Evolutionary conservation across 2,797 vertebrate genomes (phyloP), one percentile per base, ranked within the genome.

Genomic region (Macroramphosus scolopax): DNA sequence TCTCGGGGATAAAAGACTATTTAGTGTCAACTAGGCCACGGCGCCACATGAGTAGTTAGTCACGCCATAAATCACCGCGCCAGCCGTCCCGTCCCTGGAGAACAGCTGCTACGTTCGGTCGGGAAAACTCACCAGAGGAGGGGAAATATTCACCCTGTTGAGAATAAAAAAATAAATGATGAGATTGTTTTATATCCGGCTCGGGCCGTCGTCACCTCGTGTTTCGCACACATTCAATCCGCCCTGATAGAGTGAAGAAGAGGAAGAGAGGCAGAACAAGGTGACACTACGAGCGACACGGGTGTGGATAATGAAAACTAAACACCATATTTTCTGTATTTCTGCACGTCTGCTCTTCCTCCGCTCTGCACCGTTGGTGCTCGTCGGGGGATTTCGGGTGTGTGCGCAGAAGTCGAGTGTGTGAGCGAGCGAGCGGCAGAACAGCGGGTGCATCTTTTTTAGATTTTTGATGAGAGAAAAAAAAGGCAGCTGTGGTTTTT

Each of bases 241-340:
- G 34, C 63, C 48, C 24, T 16, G 59, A 72, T 56, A 47, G 51
- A 54, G 51, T 29, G 43, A 35, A 54, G 30, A 30, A 24, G 41
- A 40, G 46, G n/a, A 36, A 33, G 28, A 41, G 66, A 57, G 48
- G 15, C 55, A 22, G 42, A 74, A 64, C 68, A 71, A 77, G 78
- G 75, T 78, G 78, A 84, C 81, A 72, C 65, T 38, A 68, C 54
- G 61, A 67, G 74, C 65, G 81, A 71, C 68, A 68, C 28, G 54
- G 72, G 63, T 51, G 58, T 64, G 72, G 68, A 72, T 74, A 83
- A 85, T 80, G 75, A 74, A 84, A 84, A 75, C 68, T 72, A 83
- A 86, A 78, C 66, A 55, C 45, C 67, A 41, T 67, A 56, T 41
- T 51, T 58, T 59, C 57, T 66, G 50, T 33, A 9, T 29, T 45